A percentile compares a stretch with the other conserved stretches of the same genome.
Evolutionary conservation across 2,888 invertebrate genomes (phyloP).

Genomic region (Cephus spinipes): DNA sequence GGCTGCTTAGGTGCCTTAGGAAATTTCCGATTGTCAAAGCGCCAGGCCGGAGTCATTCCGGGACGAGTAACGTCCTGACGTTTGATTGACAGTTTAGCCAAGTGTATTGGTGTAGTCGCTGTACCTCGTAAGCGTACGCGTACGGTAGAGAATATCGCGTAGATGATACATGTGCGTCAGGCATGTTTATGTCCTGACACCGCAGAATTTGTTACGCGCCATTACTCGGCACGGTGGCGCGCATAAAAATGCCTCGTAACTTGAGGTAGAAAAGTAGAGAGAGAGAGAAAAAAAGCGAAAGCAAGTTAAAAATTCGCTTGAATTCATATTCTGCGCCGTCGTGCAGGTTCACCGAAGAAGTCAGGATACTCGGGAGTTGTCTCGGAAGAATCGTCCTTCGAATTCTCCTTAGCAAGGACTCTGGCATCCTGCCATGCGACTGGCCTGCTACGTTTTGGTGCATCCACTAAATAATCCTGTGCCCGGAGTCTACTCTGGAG

Average conservation of each 20-base stretch:
- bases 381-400: neutral
- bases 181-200: neutral
- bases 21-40: neutral
- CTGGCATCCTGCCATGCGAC: neutral
- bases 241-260: neutral
- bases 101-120: neutral
- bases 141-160: neutral
- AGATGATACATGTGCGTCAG: neutral
- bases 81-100: neutral
- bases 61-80: neutral
- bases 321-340: neutral
- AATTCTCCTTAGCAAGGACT: neutral
- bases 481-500: neutral
- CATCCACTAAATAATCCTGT: neutral
- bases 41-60: neutral
- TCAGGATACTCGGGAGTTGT: neutral
- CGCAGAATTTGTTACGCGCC: neutral
- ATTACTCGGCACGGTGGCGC: neutral
- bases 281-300: neutral
- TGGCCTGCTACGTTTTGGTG: neutral
- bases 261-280: neutral
- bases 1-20: neutral
- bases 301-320: neutral
- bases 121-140: neutral
- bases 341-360: neutral